These are phyloP conservation scores for Notodonta ziczac DNA, from an alignment of 2,888 invertebrate species.

Conservation along the genomic window DNA sequence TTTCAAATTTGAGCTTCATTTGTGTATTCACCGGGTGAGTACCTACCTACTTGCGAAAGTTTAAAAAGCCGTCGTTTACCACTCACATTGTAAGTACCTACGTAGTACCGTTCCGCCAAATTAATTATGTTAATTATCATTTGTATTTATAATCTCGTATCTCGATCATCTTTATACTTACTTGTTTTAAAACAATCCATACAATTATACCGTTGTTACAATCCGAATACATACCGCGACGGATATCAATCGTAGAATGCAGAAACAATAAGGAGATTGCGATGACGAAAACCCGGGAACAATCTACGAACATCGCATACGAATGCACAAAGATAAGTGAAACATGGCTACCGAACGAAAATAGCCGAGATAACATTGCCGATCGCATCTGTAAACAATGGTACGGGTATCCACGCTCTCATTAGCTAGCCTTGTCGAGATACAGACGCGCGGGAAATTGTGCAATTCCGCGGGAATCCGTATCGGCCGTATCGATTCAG, in stretches of 20 bases:
- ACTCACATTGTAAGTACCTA: constrained; percentile 9
- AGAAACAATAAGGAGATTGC: constrained; percentile 52
- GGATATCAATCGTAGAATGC: constrained; percentile 42
- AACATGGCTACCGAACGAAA: constrained; percentile 79
- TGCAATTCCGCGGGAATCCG: constrained; percentile 72
- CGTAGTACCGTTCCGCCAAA: constrained; percentile 25
- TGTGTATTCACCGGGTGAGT: too few species aligned
- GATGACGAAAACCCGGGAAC: constrained; percentile 74
- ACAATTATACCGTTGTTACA: constrained; percentile 44
- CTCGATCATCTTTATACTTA: constrained; percentile 40
- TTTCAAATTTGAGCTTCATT: too few species aligned
- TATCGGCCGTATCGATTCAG: constrained; percentile 63
- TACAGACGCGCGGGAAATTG: constrained; percentile 58
- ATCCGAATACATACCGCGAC: constrained; percentile 44
- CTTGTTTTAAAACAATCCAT: constrained; percentile 52
- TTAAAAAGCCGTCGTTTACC: constrained; percentile 9
- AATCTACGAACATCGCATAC: constrained; percentile 67
- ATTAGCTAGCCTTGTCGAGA: constrained; percentile 76
- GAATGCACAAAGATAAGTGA: constrained; percentile 72
- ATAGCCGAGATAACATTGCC: constrained; percentile 69
- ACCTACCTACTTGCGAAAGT: not conserved
- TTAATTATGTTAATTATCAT: constrained; percentile 33
- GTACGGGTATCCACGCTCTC: constrained; percentile 76
- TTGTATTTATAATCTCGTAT: constrained; percentile 37
- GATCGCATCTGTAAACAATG: constrained; percentile 82